Evolutionary conservation across 1,140 invertebrate genomes (phyloP), one percentile per base, ranked within the genome.

Genomic region (Drosophila kurseongensis): DNA sequence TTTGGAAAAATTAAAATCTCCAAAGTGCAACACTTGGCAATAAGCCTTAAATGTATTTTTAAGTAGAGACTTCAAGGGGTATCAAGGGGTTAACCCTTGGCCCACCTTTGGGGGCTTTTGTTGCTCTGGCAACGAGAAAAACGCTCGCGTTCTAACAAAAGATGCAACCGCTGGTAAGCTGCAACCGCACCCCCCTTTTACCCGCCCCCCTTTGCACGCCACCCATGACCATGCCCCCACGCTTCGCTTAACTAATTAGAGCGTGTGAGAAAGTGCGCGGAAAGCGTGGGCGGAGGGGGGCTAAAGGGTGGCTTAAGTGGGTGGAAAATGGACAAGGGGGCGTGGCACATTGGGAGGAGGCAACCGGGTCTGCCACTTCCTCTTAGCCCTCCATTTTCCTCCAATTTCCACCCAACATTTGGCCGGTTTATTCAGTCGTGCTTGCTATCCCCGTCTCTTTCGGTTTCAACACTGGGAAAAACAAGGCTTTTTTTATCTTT

Each of bases 181-280:
- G 42, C 60, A 58, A 44, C 67, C 67, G 40, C 51, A 47, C 48
- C 52, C 44, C 42, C 41, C 27, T 36, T 35, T 42, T 40, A 13
- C 47, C 45, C 12, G 6, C 18, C 23, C 42, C 55, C 52, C 47
- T 16, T 8, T 27, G 16, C 10, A 16, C 16, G 2, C 29, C 60
- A 14, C 50, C 72, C 71, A 45, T 78, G 63, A 61, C 62, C 65
- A 69, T 71, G 65, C 59, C 66, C 62, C 62, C 66, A 80, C 60
- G 83, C 83, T 74, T 86, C 83, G 79, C 75, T 88, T 83, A 83
- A 82, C 83, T 88, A 88, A 88, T 88, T 88, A 88, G 84, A 83
- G 75, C 63, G 83, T 88, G 71, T 86, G 83, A 82, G 75, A 59
- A 82, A 88, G 82, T 88, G 73, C 40, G 66, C 44, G 58, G 35